Evolutionary conservation across 2,888 invertebrate species (phyloP), one percentile per base, ranked within the genome.

Genomic region (Volucella bombylans): DNA sequence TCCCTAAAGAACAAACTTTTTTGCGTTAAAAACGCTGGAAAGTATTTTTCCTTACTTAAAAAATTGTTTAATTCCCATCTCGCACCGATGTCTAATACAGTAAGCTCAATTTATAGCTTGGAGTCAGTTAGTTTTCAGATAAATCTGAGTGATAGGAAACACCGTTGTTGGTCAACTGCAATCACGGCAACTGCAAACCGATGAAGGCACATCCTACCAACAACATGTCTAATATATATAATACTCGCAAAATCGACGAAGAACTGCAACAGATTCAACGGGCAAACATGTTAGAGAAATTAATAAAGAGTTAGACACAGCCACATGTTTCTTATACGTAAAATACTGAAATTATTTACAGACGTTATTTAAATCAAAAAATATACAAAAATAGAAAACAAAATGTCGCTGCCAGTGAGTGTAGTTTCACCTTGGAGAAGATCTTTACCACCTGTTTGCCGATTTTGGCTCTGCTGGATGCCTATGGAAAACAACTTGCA

Each of bases 241-340:
- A 89, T 59, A 81, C 88, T 12, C 87, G 88, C 14, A 88, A 88
- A 87, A 88, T 89, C 39, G 88, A 88, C 77, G 88, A 88, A 11
- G 88, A 88, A 72, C 64, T 89, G 52, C 89, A 88, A 18, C 77
- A 87, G 8, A 87, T 88, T 10, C 87, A 88, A 64, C 86, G 89
- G 1, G 88, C 86, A 4, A 88, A 87, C 61, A 73, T 89, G 15
- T 72, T 88, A 1, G 87, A 87, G 55, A 88, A 88, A 77, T 89
- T 88, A 88, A 88, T 88, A 69, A 87, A 87, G 73, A 85, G 87
- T 8, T 88, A 88, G 71, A 69, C 81, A 12, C 73, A 87, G 61
- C 87, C 87, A n/a, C 88, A 88, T 82, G 64, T 41, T 47, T 41
- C 2, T 64, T n/a, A 45, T 15, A 49, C 18, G 18, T 23, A 23